These are phyloP conservation scores for Drepanosiphum platanoidis DNA, from an alignment of 2,888 invertebrate species.

Conservation along the genomic window DNA sequence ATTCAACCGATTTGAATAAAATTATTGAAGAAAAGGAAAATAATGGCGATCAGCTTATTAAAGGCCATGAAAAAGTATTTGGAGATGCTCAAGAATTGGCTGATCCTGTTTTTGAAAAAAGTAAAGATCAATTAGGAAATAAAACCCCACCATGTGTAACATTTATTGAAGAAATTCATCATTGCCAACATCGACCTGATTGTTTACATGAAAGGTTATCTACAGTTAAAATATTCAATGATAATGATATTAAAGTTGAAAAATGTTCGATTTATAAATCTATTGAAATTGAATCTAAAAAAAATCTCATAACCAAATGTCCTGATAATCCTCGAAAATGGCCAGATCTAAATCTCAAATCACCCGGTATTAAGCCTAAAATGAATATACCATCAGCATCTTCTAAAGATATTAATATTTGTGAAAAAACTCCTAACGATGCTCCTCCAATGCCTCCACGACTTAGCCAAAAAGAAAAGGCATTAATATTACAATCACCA, in stretches of 20 bases:
- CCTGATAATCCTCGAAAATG: conserved; percentile 79
- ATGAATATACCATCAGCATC: conserved; percentile 43
- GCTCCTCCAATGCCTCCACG: conserved; percentile 44
- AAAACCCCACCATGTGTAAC: conserved; percentile 99
- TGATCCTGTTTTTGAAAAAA: conserved; percentile 88
- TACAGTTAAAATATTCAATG: conserved; percentile 85
- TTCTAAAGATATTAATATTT: conserved; percentile 55
- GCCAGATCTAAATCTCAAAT: conserved; percentile 87
- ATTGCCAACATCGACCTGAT: conserved; percentile 99
- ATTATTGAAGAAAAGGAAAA: conserved; percentile 88
- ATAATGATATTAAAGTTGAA: conserved; percentile 86
- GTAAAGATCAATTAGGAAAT: conserved; percentile 92
- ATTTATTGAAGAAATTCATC: conserved; percentile 96
- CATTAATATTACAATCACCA: conserved; percentile 46
- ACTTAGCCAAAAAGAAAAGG: conserved; percentile 5
- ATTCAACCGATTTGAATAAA: conserved; percentile 86
- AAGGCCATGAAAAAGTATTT: conserved; percentile 84
- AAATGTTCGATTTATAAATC: conserved; percentile 92
- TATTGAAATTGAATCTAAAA: conserved; percentile 91
- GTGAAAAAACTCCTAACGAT: conserved; percentile 37
- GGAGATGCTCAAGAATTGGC: conserved; percentile 90
- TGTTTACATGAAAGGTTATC: conserved; percentile 88
- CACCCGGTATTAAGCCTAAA: conserved; percentile 85
- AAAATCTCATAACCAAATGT: no score
- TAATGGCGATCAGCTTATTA: conserved; percentile 88